Evolutionary conservation across 1,140 invertebrate species (phyloP), one percentile per base, ranked within the genome.

Genomic region (Euwallacea fornicatus): DNA sequence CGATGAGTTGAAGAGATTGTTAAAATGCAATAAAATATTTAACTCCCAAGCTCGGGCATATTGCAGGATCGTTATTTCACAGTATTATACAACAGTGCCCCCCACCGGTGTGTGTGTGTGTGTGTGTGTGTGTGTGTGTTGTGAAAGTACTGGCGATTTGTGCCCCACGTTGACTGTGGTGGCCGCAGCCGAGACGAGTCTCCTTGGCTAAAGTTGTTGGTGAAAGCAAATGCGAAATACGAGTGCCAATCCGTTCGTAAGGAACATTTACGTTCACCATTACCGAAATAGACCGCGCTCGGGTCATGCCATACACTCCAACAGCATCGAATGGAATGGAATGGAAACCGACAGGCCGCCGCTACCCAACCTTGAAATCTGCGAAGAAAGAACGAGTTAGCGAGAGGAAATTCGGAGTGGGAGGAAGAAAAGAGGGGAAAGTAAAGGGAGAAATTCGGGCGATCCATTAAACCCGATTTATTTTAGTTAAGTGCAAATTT

Each of bases 381-480:
- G 76, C 78, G 78, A 77, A 81, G 78, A 81, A 81, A 81, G 79
- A 81, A 79, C 73, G 78, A 79, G 77, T 73, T 70, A 75, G 77
- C 74, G 72, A 79, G 77, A 80, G 77, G 78, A 79, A 79, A 77
- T 76, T 77, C 69, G 67, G 68, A 68, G 69, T 63, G 63, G 74
- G 77, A 75, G 78, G 78, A 77, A 80, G 78, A 79, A 81, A 81
- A 78, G 80, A 77, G 79, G 78, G 80, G 78, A 81, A 81, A 80
- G 77, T 79, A 81, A 80, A 81, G 79, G 77, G 77, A 81, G 80
- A 81, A 81, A 81, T 81, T 80, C 78, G 78, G 78, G 75, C 72
- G 76, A 76, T 76, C 76, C 74, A 72, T 73, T 75, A 64, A 64
- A 66, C 55, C 62, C 50, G 58, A 72, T 42, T 70, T 70, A 70